Percentiles rank a stretch among this genome's conserved stretches.
Evolutionary conservation across 2,797 vertebrate genomes (phyloP).

Genomic region (Cyclopterus lumpus): DNA sequence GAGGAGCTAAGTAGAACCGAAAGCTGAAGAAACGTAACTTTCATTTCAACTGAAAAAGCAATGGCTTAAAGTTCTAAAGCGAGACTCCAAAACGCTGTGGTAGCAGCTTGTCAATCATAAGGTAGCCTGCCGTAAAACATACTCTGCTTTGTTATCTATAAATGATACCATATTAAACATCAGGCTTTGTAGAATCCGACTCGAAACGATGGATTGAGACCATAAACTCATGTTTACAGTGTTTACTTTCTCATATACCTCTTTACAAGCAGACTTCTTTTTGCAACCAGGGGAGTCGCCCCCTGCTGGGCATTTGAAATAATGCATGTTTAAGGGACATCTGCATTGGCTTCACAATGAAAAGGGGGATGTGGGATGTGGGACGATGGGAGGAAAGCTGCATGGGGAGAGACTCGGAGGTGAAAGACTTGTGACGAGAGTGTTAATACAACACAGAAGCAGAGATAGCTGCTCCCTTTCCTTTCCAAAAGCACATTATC

Average conservation of each 20-base stretch:
- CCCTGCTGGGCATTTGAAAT: not conserved
- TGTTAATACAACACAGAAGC: conserved; percentile 50
- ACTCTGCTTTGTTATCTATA: not conserved
- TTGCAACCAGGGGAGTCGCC: not conserved
- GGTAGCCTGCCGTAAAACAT: not conserved
- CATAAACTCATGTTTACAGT: not conserved
- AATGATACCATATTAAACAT: not conserved
- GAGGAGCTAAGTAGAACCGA: not conserved
- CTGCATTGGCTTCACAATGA: conserved; percentile 6
- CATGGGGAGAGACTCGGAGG: conserved; percentile 29
- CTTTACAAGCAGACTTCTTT: not conserved
- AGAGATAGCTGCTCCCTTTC: conserved; percentile 53
- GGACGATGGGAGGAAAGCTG: conserved; percentile 16
- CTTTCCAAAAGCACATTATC: conserved; percentile 76
- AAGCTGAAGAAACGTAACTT: not conserved
- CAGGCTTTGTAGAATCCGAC: not conserved
- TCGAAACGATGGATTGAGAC: not conserved
- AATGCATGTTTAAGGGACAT: not conserved
- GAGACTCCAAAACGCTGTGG: too few relatives aligned
- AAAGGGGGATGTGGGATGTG: not conserved
- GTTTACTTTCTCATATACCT: not conserved
- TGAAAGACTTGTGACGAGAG: conserved; percentile 52
- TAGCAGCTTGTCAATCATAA: not conserved
- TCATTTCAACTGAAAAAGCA: not conserved
- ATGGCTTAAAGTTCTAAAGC: not conserved